Evolutionary conservation across 2,797 vertebrate species (phyloP).

Genomic region (Pangasius krempfi): DNA sequence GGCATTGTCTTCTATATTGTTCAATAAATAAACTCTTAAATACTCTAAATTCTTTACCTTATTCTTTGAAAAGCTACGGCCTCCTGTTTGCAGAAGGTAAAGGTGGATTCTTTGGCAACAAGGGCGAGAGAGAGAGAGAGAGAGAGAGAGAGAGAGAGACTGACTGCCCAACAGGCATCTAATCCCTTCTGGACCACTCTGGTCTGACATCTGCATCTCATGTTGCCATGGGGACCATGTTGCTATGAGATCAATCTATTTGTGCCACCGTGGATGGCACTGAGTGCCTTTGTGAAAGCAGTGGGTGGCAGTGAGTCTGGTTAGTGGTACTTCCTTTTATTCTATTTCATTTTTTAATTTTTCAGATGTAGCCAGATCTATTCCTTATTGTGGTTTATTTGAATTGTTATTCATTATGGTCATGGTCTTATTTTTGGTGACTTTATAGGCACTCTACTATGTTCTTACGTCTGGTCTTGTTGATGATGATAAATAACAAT

Average conservation of each 20-base stretch:
- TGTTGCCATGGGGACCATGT: slow-evolving; percentile 72
- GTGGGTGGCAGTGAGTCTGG: slow-evolving; percentile 47
- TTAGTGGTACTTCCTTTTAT: slow-evolving; percentile 60
- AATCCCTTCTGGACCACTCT: slow-evolving; percentile 71
- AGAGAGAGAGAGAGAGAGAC: slow-evolving; percentile 45
- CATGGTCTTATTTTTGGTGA: not conserved
- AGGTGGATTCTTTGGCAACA: slow-evolving; percentile 17
- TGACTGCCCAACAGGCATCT: slow-evolving; percentile 64
- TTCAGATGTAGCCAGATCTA: slow-evolving; percentile 1
- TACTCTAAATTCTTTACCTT: not conserved
- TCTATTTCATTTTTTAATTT: slow-evolving; percentile 38
- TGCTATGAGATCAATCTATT: slow-evolving; percentile 81
- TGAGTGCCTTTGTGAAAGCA: slow-evolving; percentile 65
- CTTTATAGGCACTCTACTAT: not conserved
- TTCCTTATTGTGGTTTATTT: not conserved
- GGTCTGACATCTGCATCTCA: slow-evolving; percentile 73
- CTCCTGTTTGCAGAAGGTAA: not conserved
- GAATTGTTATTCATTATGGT: not conserved
- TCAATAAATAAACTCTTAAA: not conserved
- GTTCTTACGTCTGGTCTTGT: not conserved
- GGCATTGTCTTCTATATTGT: not conserved
- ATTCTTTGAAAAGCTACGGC: not conserved
- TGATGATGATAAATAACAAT: not conserved
- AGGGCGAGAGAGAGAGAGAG: slow-evolving; percentile 39
- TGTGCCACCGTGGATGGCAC: slow-evolving; percentile 72